Evolutionary conservation across 2,888 invertebrate genomes (phyloP), one percentile per base, ranked within the genome.

Genomic region (Heteropelma amictum): DNA sequence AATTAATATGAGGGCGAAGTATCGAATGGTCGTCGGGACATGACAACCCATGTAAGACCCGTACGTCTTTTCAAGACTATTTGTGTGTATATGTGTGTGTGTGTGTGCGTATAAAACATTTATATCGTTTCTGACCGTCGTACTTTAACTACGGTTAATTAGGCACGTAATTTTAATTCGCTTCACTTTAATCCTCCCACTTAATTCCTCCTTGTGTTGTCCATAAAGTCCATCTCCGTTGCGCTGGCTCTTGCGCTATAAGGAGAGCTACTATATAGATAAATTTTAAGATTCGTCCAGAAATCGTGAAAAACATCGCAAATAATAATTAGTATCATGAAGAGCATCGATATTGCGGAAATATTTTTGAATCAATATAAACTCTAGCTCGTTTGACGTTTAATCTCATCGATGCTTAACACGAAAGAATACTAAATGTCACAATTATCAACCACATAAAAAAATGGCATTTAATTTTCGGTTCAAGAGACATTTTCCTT

Each of bases 161-260:
- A 81, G 78, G 77, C 80, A 81, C 79, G 80, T 80, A 81, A 81
- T 77, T 77, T 77, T 79, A 77, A 80, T 79, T 79, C 64, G 77
- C 73, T 74, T 69, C 67, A 72, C 72, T 80, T 77, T 77, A 76
- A 71, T 49, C 53, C 67, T 72, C 71, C 72, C 72, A 53, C 77
- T 70, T 71, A 67, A 58, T 69, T 51, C 33, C 42, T 47, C 68
- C 54, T 45, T 10, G 21, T 21, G 26, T 56, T 60, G 45, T 38
- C 35, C n/a, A n/a, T n/a, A n/a, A n/a, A n/a, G n/a, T n/a, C n/a
- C 30, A 26, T 49, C 51, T 6, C 7, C 26, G 17, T 63, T 19
- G 19, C n/a, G n/a, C 45, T 19, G 14, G n/a, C 12, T 58, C 10
- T n/a, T 17, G 12, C 10, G 58, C 26, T n/a, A 23, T 3, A 33